These are phyloP conservation scores for Sebastes matsubarae DNA, from an alignment of 2,797 vertebrate genomes.

Conservation along the genomic window DNA sequence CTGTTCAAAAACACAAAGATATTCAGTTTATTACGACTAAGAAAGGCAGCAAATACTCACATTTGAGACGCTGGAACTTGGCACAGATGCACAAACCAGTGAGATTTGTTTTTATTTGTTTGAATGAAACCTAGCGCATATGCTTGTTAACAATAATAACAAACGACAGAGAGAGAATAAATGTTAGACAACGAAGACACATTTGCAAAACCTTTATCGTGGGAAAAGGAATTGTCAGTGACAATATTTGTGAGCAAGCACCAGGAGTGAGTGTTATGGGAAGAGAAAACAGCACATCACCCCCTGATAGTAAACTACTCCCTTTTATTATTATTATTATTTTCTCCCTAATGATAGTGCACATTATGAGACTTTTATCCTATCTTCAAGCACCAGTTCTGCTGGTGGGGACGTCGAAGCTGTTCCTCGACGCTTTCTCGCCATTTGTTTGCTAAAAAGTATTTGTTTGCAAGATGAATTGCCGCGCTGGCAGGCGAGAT, in stretches of 20 bases:
- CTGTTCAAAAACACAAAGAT: not conserved
- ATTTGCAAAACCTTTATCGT: conserved; percentile 55
- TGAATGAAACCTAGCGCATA: conserved; percentile 80
- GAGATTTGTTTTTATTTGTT: conserved; percentile 76
- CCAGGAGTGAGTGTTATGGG: conserved; percentile 53
- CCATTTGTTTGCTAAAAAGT: conserved; percentile 85
- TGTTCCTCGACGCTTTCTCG: conserved; percentile 67
- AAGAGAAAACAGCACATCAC: conserved; percentile 67
- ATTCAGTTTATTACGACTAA: not conserved
- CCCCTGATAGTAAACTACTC: conserved; percentile 67
- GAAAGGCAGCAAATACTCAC: not conserved
- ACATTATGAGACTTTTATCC: conserved; percentile 76
- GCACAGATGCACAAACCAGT: conserved; percentile 86
- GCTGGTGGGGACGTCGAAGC: conserved; percentile 68
- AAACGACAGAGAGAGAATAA: conserved; percentile 48
- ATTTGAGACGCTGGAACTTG: not conserved
- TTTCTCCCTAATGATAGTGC: conserved; percentile 69
- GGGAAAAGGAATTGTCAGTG: conserved; percentile 60
- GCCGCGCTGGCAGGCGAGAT: conserved; percentile 82
- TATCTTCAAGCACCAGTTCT: conserved; percentile 65
- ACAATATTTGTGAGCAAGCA: conserved; percentile 66
- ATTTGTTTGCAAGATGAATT: conserved; percentile 90
- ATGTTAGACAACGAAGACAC: conserved; percentile 61
- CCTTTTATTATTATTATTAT: conserved; percentile 64
- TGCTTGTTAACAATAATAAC: conserved; percentile 79